A percentile compares a stretch with the other conserved stretches of the same genome.
Evolutionary conservation across 1,140 invertebrate genomes (phyloP).

Genomic region (Zaprionus inermis): DNA sequence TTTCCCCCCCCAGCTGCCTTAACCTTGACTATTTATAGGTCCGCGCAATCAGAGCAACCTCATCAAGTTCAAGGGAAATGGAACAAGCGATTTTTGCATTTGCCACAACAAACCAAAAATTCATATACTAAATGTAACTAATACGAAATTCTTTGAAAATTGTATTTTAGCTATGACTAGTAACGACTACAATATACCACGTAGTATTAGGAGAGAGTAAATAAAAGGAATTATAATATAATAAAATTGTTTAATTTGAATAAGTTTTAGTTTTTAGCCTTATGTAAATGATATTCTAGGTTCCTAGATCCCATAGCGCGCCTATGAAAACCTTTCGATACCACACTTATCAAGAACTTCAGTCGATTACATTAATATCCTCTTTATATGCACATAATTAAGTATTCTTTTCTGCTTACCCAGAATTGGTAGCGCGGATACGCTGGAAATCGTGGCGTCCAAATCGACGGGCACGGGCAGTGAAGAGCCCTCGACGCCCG

Average conservation of each 20-base stretch:
- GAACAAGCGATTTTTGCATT: conserved; percentile 51
- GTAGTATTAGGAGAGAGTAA: not conserved
- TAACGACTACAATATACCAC: not conserved
- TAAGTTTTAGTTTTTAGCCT: no score
- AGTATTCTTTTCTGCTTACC: not conserved
- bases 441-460: conserved; percentile 79
- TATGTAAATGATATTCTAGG: not conserved
- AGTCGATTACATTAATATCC: conserved; percentile 10
- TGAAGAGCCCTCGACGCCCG: conserved; percentile 84
- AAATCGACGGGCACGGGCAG: conserved; percentile 78
- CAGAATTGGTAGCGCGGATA: conserved; percentile 82
- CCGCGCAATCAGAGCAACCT: conserved; percentile 22
- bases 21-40: conserved; percentile 66
- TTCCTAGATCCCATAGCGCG: not conserved
- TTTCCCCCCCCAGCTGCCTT: conserved; percentile 37
- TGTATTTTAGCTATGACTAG: conserved; percentile 16
- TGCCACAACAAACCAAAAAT: conserved; percentile 54
- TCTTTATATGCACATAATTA: conserved; percentile 29
- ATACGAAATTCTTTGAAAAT: conserved; percentile 10
- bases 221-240: no score
- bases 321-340: not conserved
- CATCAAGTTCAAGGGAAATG: conserved; percentile 75
- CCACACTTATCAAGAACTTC: not conserved
- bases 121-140: conserved; percentile 23
- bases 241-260: no score